These are phyloP conservation scores for Cyprinodon tularosa DNA, from an alignment of 2,113 vertebrate species.

Conservation along the genomic window DNA sequence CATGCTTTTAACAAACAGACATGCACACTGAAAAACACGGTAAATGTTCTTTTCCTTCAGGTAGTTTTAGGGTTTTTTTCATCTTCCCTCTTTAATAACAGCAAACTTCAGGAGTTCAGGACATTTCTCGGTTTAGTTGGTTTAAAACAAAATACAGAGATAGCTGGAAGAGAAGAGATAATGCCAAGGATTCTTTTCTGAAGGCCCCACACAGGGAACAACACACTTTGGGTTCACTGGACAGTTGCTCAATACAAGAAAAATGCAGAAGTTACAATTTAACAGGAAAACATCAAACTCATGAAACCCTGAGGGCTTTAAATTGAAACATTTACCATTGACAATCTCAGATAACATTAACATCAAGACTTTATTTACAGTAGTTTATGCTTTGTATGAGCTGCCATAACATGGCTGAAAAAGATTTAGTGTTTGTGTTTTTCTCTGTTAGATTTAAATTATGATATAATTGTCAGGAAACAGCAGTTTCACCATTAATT, in stretches of 20 bases:
- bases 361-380: not conserved
- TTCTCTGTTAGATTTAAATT: not conserved
- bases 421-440: not conserved
- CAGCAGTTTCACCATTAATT: not conserved
- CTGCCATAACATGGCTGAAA: not conserved
- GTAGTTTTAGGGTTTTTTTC: constrained; percentile 40
- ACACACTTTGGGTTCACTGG: constrained; percentile 18
- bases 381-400: not conserved
- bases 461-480: not conserved
- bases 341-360: not conserved
- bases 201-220: constrained; percentile 25
- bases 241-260: constrained; percentile 4
- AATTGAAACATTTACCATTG: not conserved
- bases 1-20: constrained; percentile 9
- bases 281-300: constrained; percentile 2
- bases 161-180: not conserved
- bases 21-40: not conserved
- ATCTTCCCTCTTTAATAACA: constrained; percentile 26
- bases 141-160: constrained; percentile 22
- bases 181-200: constrained; percentile 23
- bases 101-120: constrained; percentile 11
- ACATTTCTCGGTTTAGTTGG: constrained; percentile 40
- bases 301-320: constrained; percentile 3
- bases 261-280: constrained; percentile 14
- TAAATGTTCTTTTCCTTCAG: constrained; percentile 34